Percentiles rank a stretch among this genome's conserved stretches.
Conservation (phyloP, 1,140 invertebrate species). For the Zaprionus capensis region DNA sequence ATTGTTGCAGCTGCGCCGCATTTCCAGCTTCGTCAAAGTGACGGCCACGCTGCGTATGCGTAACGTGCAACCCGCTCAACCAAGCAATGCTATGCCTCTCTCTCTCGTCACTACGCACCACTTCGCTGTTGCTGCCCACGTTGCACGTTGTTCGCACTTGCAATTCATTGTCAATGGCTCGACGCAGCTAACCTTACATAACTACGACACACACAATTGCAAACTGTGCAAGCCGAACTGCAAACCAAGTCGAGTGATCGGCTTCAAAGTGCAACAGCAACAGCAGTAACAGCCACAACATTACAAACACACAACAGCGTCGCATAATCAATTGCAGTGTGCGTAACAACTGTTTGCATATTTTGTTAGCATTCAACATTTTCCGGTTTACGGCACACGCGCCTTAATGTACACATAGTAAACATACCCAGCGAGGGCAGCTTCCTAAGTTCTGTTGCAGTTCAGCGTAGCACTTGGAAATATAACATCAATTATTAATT, state of each 20-base stretch:
- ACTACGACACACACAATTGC: conserved; percentile 5
- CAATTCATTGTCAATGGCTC: conserved; percentile 58
- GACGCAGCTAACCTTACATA: conserved; percentile 44
- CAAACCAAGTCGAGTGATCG: conserved; percentile 29
- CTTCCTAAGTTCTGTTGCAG: background rate
- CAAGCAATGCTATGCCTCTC: background rate
- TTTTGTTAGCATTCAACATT: conserved; percentile 55
- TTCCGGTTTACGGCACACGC: conserved; percentile 47
- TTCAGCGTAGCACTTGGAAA: too few species aligned
- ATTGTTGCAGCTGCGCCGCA: conserved; percentile 11
- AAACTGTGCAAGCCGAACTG: background rate
- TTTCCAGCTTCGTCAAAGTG: conserved; percentile 22
- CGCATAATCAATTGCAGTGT: conserved; percentile 48
- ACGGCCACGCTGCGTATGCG: conserved; percentile 48
- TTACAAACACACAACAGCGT: conserved; percentile 20
- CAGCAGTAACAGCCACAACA: conserved; percentile 18
- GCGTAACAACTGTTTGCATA: conserved; percentile 46
- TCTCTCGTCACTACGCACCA: background rate
- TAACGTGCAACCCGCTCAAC: conserved; percentile 18
- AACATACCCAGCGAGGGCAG: conserved; percentile 17
- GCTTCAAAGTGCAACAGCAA: conserved; percentile 31
- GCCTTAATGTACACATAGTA: conserved; percentile 13
- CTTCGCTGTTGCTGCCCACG: conserved; percentile 18
- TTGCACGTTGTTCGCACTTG: conserved; percentile 40
- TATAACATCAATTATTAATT: too few species aligned